Evolutionary conservation across 2,888 invertebrate species (phyloP).

Genomic region (Troilus luridus): DNA sequence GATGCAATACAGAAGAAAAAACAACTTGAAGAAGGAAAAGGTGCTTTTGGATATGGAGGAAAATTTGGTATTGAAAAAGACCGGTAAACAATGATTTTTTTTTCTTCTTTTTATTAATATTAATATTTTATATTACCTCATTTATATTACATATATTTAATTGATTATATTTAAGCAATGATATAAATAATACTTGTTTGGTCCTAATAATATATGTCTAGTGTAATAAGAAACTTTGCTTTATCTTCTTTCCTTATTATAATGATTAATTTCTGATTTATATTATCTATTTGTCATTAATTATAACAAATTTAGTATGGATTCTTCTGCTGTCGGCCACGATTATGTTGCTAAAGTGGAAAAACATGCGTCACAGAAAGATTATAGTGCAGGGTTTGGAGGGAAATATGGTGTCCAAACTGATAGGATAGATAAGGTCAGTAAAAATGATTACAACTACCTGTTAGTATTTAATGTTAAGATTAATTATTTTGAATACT

Average conservation of each 20-base stretch:
- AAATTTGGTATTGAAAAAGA: conserved; percentile 87
- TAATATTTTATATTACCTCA: background rate
- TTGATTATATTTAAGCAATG: no score
- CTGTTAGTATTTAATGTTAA: no score
- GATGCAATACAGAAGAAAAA: conserved; percentile 84
- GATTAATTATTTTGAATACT: no score
- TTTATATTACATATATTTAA: no score
- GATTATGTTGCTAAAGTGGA: conserved; percentile 88
- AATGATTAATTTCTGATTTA: no score
- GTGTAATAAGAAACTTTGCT: no score
- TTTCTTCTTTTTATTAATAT: conserved; percentile 12
- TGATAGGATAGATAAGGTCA: conserved; percentile 80
- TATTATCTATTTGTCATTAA: no score
- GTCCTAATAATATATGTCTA: no score
- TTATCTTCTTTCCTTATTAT: no score
- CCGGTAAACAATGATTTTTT: conserved; percentile 68
- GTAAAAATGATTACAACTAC: background rate
- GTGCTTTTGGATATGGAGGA: conserved; percentile 89
- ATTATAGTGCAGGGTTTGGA: conserved; percentile 84
- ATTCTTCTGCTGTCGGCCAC: conserved; percentile 86
- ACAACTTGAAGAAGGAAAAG: conserved; percentile 80
- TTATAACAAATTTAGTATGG: conserved; percentile 74
- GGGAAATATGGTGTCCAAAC: conserved; percentile 84
- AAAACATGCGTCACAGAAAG: conserved; percentile 86
- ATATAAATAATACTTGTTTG: no score